Base-by-base conservation (phyloP, 1,140 invertebrate genomes). In the Leguminivora glycinivorella region DNA sequence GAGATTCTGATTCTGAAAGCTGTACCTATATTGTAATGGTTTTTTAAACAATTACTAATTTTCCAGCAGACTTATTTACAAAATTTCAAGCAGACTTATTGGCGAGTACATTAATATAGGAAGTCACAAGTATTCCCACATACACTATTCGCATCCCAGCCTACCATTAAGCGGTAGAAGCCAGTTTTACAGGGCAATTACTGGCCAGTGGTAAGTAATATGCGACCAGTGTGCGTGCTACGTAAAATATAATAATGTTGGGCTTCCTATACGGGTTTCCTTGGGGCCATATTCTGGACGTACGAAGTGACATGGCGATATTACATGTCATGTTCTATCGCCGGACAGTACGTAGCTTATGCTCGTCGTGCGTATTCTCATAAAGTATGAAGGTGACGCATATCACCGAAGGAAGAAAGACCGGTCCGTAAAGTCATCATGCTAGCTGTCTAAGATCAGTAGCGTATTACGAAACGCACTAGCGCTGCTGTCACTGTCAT, bases 121-220 rank as follows among this genome's bases (percentile, higher is more conserved):
- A 52, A 52, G 47, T 52, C 47, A 52, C 47, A 22, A 9, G n/a
- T 52, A 52, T 52, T 52, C 47, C n/a, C 47, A 52, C 47, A 52
- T 52, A 52, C 22, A 52, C 17, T 52, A 52, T 52, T 22, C 19
- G 17, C 22, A 52, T 52, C 47, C 22, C 47, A 52, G 47, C 47
- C 47, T 52, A 52, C 19, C 47, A 52, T 52, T 52, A 52, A 52
- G 43, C 17, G 47, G 47, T 52, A 52, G 47, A 52, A 52, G 47
- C 47, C 47, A 52, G 47, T 52, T 52, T 52, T 52, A 52, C 47
- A 52, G 47, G 47, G 47, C 47, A 52, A 52, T 52, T 52, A 52
- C 47, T 52, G 47, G 19, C 17, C 19, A 52, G 6, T 52, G 19
- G 47, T 52, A 52, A 52, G 47, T 52, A 52, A 52, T 52, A 52